phyloP scores from a whole-genome alignment of 2,888 invertebrate species.

The Oligia strigilis region DNA sequence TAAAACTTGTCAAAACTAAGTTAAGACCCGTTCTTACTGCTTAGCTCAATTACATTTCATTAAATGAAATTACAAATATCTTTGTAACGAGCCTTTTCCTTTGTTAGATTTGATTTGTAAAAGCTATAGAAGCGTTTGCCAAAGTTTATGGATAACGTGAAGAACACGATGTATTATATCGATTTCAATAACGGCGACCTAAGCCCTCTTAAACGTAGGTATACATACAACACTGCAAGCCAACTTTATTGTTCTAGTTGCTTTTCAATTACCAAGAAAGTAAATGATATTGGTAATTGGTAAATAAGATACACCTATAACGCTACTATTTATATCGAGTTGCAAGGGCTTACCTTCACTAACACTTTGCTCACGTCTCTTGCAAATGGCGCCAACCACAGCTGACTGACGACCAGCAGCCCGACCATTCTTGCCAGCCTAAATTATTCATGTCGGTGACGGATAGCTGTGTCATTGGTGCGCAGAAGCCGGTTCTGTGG shows the following conservation, averaged over 20 bases:
- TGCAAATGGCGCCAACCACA: constrained; percentile 14
- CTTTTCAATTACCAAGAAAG: neutral
- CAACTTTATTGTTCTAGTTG: neutral
- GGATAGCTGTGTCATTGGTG: neutral
- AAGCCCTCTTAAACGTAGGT: neutral
- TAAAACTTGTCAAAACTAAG: too few relatives aligned
- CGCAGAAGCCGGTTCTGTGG: constrained; percentile 1
- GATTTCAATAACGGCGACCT: neutral
- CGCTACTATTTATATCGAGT: too few relatives aligned
- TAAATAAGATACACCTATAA: neutral
- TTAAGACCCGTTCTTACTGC: too few relatives aligned
- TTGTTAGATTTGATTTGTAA: too few relatives aligned
- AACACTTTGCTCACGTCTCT: neutral
- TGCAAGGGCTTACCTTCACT: neutral
- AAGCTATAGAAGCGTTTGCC: too few relatives aligned
- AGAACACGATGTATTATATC: too few relatives aligned
- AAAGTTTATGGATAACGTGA: too few relatives aligned
- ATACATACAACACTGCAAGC: neutral
- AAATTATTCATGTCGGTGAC: constrained; percentile 21
- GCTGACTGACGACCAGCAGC: neutral
- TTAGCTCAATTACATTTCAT: too few relatives aligned
- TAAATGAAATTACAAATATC: too few relatives aligned
- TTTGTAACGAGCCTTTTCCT: too few relatives aligned
- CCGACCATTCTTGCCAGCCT: constrained; percentile 1
- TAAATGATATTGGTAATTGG: neutral